These are phyloP conservation scores for Campaea margaritaria DNA, from an alignment of 2,888 invertebrate genomes.

Conservation along the genomic window DNA sequence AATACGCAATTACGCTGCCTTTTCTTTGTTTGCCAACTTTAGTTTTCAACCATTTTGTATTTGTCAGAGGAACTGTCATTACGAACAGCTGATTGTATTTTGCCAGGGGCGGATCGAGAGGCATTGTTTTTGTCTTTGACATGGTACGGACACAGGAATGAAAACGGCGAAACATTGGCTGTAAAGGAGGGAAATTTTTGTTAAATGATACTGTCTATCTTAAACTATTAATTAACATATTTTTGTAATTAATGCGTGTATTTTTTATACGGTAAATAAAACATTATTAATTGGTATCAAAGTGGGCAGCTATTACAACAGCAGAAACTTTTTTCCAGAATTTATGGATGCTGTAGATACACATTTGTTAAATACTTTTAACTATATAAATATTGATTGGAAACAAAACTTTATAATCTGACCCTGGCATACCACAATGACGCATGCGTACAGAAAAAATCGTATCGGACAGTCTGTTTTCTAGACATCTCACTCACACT, in stretches of 20 bases:
- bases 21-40: slow-evolving; percentile 86
- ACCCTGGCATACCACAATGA: slow-evolving; percentile 67
- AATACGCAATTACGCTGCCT: slow-evolving; percentile 80
- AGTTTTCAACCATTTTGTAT: slow-evolving; percentile 86
- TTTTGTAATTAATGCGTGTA: too few relatives aligned
- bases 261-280: too few relatives aligned
- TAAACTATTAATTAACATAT: too few relatives aligned
- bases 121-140: background rate
- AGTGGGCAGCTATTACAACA: too few relatives aligned
- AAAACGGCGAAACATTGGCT: background rate
- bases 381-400: background rate
- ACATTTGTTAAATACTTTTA: too few relatives aligned
- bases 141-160: background rate
- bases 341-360: too few relatives aligned
- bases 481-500: slow-evolving; percentile 60
- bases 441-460: slow-evolving; percentile 77
- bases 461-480: slow-evolving; percentile 65
- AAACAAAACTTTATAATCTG: slow-evolving; percentile 44
- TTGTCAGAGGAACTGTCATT: slow-evolving; percentile 86
- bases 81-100: slow-evolving; percentile 86
- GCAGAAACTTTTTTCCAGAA: too few relatives aligned
- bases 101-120: slow-evolving; percentile 67
- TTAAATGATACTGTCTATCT: too few relatives aligned
- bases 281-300: too few relatives aligned
- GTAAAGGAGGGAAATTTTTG: too few relatives aligned